Conservation (phyloP, 1,140 invertebrate genomes). For the Megalonaias nervosa region DNA sequence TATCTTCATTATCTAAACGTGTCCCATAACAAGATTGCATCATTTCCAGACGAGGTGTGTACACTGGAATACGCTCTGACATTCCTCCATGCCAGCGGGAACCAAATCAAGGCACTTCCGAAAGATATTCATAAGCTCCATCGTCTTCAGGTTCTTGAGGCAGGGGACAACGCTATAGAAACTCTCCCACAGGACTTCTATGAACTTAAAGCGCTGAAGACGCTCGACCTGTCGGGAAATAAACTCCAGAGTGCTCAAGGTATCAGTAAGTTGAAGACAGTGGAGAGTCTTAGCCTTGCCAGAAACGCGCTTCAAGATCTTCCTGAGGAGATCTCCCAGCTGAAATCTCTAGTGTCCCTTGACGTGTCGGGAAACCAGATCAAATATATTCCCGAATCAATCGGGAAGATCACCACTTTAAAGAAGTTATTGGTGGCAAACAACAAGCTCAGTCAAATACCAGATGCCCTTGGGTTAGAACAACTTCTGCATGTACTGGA, state of each 20-base stretch:
- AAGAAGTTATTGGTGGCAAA: constrained; percentile 50
- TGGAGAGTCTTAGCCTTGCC: constrained; percentile 49
- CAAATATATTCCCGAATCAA: constrained; percentile 50
- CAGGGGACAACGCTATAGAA: constrained; percentile 59
- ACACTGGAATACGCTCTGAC: constrained; percentile 52
- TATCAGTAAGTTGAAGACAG: constrained; percentile 48
- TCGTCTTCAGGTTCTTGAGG: constrained; percentile 48
- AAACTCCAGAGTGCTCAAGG: constrained; percentile 43
- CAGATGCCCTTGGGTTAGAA: constrained; percentile 53
- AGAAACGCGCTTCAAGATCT: constrained; percentile 47
- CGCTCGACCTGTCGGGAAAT: constrained; percentile 58
- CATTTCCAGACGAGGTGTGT: constrained; percentile 62
- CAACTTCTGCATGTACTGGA: constrained; percentile 58
- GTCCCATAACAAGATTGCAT: constrained; percentile 55
- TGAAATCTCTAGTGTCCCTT: constrained; percentile 52
- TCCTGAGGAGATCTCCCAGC: constrained; percentile 53
- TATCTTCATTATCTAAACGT: constrained; percentile 61
- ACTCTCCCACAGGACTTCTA: constrained; percentile 54
- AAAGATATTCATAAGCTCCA: constrained; percentile 49
- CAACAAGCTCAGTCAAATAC: constrained; percentile 59
- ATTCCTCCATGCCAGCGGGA: constrained; percentile 50
- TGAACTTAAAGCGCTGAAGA: constrained; percentile 52
- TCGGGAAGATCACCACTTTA: constrained; percentile 55
- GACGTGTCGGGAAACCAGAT: constrained; percentile 60
- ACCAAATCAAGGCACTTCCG: constrained; percentile 53